A percentile compares a stretch with the other conserved stretches of the same genome.
phyloP scores from a whole-genome alignment of 2,797 vertebrate species.

The Moxostoma hubbsi region DNA sequence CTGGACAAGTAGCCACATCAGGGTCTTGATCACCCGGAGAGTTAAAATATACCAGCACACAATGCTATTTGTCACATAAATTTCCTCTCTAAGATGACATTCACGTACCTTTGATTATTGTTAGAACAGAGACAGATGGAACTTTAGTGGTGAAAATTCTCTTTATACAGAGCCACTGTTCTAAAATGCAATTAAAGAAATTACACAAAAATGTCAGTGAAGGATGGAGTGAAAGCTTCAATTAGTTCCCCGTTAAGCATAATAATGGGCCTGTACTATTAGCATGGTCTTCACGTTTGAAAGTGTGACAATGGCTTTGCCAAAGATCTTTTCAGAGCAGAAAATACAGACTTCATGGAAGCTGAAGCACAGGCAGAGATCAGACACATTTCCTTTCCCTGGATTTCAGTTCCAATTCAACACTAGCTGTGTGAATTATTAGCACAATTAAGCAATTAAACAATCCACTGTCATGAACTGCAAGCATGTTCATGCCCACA shows the following conservation, averaged over 20 bases:
- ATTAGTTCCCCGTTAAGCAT: conserved; percentile 60
- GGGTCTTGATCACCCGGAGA: no score
- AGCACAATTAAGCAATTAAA: conserved; percentile 49
- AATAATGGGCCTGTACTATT: conserved; percentile 54
- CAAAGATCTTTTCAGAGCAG: conserved; percentile 46
- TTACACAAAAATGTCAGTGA: conserved; percentile 39
- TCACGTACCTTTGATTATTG: conserved; percentile 24
- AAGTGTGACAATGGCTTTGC: conserved; percentile 54
- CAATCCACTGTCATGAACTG: conserved; percentile 39
- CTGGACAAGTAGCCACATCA: not conserved
- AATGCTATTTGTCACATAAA: not conserved
- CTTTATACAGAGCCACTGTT: conserved; percentile 9
- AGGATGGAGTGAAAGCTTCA: conserved; percentile 54
- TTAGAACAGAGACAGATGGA: not conserved
- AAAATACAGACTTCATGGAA: conserved; percentile 28
- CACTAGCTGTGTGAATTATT: conserved; percentile 56
- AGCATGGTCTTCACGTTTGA: conserved; percentile 47
- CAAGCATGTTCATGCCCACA: conserved; percentile 33
- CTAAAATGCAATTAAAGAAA: conserved; percentile 10
- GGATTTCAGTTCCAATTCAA: conserved; percentile 53
- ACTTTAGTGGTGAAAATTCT: conserved; percentile 10
- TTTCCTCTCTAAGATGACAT: conserved; percentile 12
- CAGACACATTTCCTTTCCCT: conserved; percentile 46
- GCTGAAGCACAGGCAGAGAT: conserved; percentile 13
- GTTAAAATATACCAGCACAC: not conserved